phyloP scores from a whole-genome alignment of 1,140 invertebrate genomes.

The Halyomorpha halys region DNA sequence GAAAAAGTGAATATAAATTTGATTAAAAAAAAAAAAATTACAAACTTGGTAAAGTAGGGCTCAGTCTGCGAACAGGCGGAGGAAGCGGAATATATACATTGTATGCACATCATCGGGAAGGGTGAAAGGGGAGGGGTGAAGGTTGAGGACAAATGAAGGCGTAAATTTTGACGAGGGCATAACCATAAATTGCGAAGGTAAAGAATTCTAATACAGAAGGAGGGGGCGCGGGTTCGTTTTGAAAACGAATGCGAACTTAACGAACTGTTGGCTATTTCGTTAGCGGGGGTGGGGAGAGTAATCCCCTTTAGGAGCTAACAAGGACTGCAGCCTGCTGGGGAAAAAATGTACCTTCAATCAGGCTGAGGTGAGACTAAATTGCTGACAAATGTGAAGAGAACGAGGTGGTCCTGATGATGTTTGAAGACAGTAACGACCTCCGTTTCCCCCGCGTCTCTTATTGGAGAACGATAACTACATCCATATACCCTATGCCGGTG shows the following conservation, averaged over 20 bases:
- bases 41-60: no score
- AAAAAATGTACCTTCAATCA: constrained; percentile 14
- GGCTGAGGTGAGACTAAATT: constrained; percentile 16
- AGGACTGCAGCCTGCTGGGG: constrained; percentile 15
- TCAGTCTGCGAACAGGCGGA: no score
- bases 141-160: neutral
- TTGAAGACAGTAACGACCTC: constrained; percentile 26
- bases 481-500: no score
- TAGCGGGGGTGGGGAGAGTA: constrained; percentile 14
- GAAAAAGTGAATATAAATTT: no score
- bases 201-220: constrained; percentile 9
- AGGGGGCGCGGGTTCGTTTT: constrained; percentile 10
- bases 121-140: neutral
- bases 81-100: no score
- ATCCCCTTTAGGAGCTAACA: constrained; percentile 26
- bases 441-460: constrained; percentile 23
- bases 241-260: constrained; percentile 12
- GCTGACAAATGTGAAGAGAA: constrained; percentile 26
- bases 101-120: neutral
- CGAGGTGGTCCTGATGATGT: constrained; percentile 23
- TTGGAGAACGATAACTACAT: constrained; percentile 32
- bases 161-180: neutral
- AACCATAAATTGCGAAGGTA: constrained; percentile 10
- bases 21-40: no score
- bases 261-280: constrained; percentile 11